Evolutionary conservation across 2,113 vertebrate genomes (phyloP), one percentile per base, ranked within the genome.

Genomic region (Gymnobelideus leadbeateri): DNA sequence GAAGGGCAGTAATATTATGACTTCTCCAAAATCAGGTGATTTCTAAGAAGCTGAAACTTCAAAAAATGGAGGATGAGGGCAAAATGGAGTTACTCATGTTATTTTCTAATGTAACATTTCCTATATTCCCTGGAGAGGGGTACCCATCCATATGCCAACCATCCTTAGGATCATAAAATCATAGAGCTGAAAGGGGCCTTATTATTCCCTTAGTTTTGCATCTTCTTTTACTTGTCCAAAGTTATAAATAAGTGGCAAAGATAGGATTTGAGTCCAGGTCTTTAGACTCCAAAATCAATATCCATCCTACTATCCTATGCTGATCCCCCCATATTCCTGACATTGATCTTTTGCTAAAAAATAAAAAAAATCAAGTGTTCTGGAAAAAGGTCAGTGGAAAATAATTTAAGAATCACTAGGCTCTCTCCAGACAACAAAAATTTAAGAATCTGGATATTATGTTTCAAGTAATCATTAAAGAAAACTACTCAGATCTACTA

Each of bases 121-220:
- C 31, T 68, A 68, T 3, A 37, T 37, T 37, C 11, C 31, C 0
- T 68, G 11, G 54, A 55, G 24, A 55, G 6, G 54, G 54, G 25
- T 55, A 2, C 25, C 9, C 47, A 49, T 49, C 47, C 47, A 49
- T 49, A 49, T 55, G 57, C 11, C 57, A 68, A 28, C 3, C 28
- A 57, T 37, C 0, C 3, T 16, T 37, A 68, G 31, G 1, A 68
- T 68, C 61, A 68, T 68, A 68, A 68, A 68, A 68, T 68, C 11
- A 37, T 68, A 55, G 31, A 68, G 14, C 57, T 68, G 12, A 68
- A 68, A 37, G 24, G 90, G 89, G 94, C 2, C 0, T 43, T 68
- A 25, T 94, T 1, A 68, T 95, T 95, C 47, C 92, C 49, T 90
- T 93, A 55, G 25, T 93, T 93, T 43, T 19, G 57, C 28, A 37